Base-by-base conservation (phyloP, 2,113 vertebrate species). In the Channa argus region DNA sequence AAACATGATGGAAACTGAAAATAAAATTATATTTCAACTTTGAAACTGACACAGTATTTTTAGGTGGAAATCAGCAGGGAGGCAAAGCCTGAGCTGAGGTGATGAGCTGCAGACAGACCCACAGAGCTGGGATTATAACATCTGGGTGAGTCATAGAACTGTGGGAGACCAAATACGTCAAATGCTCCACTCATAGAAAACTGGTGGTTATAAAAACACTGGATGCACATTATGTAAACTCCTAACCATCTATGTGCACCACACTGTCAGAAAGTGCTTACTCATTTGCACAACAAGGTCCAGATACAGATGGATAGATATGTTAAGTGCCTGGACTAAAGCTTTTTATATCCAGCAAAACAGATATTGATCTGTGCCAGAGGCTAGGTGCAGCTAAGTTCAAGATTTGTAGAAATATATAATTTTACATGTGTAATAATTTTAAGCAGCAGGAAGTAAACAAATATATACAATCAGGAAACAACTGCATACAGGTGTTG, bases 221-320 rank as follows among this genome's bases (percentile, higher is more conserved):
- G 5, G 12, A 62, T 49, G 50, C 53, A 63, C 68, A 79, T 49
- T 24, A 79, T 74, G 58, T 81, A 81, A 83, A 85, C 80, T 59
- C 10, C 10, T 52, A 71, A 43, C 15, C 8, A 0, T 13, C n/a
- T 36, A 15, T 59, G 71, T 68, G 55, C 34, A 83, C 54, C 46
- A 43, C 37, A 46, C 13, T 51, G 50, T 69, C 8, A 11, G 63
- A 63, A 61, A 82, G 68, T 83, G 83, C 49, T 72, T 54, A 75
- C 62, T 15, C 14, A 63, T 39, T 60, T 66, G n/a, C 43, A 62
- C 63, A 52, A 11, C 53, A 38, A 49, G 6, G 39, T 61, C 37
- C 46, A 59, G 54, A 60, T 11, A 47, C 12, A 63, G 71, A 67
- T 41, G 36, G 46, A 45, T 45, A 56, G 63, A 56, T 56, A 66